Percentiles rank a stretch among this genome's conserved stretches.
Conservation (phyloP, 1,140 invertebrate species). For the Campoletis sonorensis region DNA sequence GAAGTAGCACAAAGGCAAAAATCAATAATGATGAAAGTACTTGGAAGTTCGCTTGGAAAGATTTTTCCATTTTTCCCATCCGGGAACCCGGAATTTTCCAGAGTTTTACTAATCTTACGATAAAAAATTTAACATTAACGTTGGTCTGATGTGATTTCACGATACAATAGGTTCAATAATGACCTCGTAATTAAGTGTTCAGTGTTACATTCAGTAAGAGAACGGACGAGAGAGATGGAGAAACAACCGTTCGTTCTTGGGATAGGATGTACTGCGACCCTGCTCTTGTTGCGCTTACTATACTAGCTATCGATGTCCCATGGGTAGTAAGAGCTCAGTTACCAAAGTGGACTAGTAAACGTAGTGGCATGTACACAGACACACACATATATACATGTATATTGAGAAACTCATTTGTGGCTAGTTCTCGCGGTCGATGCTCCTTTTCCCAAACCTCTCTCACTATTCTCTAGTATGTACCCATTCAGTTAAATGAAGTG, state of each 20-base stretch:
- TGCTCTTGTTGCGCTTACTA: slow-evolving; percentile 9
- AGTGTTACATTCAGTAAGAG: slow-evolving; percentile 1
- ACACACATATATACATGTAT: background rate
- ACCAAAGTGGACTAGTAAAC: slow-evolving; percentile 2
- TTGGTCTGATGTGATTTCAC: background rate
- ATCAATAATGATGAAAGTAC: background rate
- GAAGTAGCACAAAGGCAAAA: too few species aligned
- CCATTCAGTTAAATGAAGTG: background rate
- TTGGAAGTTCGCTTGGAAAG: too few species aligned
- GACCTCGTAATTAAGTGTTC: slow-evolving; percentile 31
- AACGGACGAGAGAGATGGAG: background rate
- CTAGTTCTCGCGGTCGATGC: slow-evolving; percentile 19
- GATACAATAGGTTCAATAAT: background rate
- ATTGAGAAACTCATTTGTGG: background rate
- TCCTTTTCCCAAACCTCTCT: slow-evolving; percentile 37
- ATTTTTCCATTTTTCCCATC: too few species aligned
- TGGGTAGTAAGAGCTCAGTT: background rate
- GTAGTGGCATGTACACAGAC: background rate
- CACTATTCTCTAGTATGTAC: background rate
- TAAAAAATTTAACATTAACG: background rate
- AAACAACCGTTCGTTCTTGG: background rate
- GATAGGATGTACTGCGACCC: background rate
- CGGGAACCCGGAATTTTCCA: too few species aligned
- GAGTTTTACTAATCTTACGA: too few species aligned
- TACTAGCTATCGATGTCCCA: background rate